A percentile compares a stretch with the other conserved stretches of the same genome.
Evolutionary conservation across 2,113 vertebrate species (phyloP).

Genomic region (Daboia siamensis): DNA sequence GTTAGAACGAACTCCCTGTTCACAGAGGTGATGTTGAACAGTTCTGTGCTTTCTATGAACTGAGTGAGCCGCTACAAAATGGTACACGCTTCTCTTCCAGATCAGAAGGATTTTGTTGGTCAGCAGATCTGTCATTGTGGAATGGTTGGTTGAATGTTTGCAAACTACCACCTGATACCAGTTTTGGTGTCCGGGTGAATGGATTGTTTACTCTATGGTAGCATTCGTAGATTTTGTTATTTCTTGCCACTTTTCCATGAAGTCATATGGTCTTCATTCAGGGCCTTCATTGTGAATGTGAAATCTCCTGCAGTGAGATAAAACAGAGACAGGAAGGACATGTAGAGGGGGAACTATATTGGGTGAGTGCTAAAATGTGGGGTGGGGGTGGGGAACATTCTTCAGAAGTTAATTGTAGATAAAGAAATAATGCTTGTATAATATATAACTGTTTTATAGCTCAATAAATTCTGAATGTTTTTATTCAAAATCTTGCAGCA

Average conservation of each 20-base stretch:
- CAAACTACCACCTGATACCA: background rate
- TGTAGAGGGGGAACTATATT: background rate
- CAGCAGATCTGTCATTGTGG: background rate
- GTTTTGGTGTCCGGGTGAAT: background rate
- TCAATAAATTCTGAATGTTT: slow-evolving; percentile 4
- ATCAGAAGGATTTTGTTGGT: background rate
- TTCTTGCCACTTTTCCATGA: background rate
- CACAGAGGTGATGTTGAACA: no score
- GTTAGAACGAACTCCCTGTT: background rate
- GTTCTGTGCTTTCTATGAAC: background rate
- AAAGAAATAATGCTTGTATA: slow-evolving; percentile 33
- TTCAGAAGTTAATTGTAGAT: slow-evolving; percentile 8
- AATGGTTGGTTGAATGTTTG: background rate
- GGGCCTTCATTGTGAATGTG: slow-evolving; percentile 1
- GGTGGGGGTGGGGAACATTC: background rate
- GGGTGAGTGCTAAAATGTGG: background rate
- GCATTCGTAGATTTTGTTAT: background rate
- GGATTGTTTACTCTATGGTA: background rate
- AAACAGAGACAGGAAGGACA: background rate
- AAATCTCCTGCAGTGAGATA: slow-evolving; percentile 18
- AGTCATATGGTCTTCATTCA: background rate
- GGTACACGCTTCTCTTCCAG: background rate
- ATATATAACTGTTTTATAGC: slow-evolving; percentile 39
- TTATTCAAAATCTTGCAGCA: slow-evolving; percentile 44
- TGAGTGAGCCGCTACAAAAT: background rate